These are phyloP conservation scores for Scomber japonicus DNA, from an alignment of 2,113 vertebrate genomes.

Conservation along the genomic window DNA sequence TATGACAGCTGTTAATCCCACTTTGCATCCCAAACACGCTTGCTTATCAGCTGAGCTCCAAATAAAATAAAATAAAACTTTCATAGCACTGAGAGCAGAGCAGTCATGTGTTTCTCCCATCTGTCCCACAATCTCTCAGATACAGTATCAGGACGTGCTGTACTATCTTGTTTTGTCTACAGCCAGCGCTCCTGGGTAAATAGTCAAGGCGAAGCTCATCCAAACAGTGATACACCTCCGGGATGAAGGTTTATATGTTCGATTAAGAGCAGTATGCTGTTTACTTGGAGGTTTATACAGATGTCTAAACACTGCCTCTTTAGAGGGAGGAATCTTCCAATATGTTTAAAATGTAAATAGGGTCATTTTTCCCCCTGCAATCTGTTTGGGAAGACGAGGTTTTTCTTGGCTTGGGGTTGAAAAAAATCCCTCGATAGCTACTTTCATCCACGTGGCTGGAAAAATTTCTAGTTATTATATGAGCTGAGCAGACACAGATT, in stretches of 20 bases:
- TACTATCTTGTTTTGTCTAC: conserved; percentile 61
- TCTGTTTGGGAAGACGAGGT: background rate
- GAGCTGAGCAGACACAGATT: background rate
- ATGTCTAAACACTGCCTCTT: conserved; percentile 1
- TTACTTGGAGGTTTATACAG: conserved; percentile 4
- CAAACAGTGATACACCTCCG: conserved; percentile 24
- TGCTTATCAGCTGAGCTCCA: background rate
- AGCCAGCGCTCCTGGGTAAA: conserved; percentile 45
- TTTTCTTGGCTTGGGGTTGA: background rate
- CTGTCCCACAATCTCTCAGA: background rate
- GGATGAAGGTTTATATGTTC: background rate
- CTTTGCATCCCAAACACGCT: background rate
- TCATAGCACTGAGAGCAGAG: background rate
- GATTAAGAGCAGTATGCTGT: background rate
- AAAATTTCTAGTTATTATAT: background rate
- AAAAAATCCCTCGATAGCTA: background rate
- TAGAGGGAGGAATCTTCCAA: no score
- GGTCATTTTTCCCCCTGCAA: background rate
- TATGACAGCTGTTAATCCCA: background rate
- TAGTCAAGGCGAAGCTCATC: conserved; percentile 17
- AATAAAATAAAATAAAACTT: background rate
- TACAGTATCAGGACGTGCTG: background rate
- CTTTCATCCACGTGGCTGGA: background rate
- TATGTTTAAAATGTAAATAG: background rate
- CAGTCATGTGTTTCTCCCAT: background rate